Percentiles rank a stretch among this genome's conserved stretches.
These are phyloP conservation scores for Auanema sp. DNA, from an alignment of 2,888 invertebrate species.

Conservation along the genomic window DNA sequence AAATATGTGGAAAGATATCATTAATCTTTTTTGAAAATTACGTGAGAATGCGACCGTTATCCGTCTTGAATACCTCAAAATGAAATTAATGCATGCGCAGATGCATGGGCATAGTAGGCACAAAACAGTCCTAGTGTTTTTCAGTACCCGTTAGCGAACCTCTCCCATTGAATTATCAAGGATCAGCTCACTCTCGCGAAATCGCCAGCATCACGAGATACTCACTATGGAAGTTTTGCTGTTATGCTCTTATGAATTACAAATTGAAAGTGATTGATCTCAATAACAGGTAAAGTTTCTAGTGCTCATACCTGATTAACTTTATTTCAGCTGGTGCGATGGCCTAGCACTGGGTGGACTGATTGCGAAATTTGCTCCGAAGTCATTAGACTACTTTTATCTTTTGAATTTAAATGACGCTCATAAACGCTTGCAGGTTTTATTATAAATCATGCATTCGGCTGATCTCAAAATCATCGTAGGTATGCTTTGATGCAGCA, in stretches of 20 bases:
- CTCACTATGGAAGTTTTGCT: slow-evolving; percentile 72
- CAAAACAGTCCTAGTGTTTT: slow-evolving; percentile 9
- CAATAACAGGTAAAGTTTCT: slow-evolving; percentile 70
- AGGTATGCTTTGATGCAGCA: too few relatives aligned
- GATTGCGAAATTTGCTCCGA: slow-evolving; percentile 40
- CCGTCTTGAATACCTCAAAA: background rate
- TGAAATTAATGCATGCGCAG: background rate
- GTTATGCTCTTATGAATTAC: slow-evolving; percentile 74
- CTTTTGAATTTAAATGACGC: slow-evolving; percentile 20
- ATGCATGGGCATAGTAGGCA: background rate
- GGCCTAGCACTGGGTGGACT: slow-evolving; percentile 42
- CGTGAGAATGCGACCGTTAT: too few relatives aligned
- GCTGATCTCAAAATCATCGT: too few relatives aligned
- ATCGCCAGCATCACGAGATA: slow-evolving; percentile 4
- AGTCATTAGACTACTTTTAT: slow-evolving; percentile 25
- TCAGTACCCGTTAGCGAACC: slow-evolving; percentile 13
- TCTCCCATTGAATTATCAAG: slow-evolving; percentile 6
- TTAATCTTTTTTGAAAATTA: too few relatives aligned
- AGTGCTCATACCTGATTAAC: slow-evolving; percentile 68
- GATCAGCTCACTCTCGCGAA: background rate
- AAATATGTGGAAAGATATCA: too few relatives aligned
- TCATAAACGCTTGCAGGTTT: background rate
- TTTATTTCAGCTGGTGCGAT: slow-evolving; percentile 41
- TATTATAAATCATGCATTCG: too few relatives aligned
- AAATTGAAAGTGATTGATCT: slow-evolving; percentile 72